Percentiles rank a stretch among this genome's conserved stretches.
Conservation (phyloP, 2,797 vertebrate species). For the Megaceryle alcyon region DNA sequence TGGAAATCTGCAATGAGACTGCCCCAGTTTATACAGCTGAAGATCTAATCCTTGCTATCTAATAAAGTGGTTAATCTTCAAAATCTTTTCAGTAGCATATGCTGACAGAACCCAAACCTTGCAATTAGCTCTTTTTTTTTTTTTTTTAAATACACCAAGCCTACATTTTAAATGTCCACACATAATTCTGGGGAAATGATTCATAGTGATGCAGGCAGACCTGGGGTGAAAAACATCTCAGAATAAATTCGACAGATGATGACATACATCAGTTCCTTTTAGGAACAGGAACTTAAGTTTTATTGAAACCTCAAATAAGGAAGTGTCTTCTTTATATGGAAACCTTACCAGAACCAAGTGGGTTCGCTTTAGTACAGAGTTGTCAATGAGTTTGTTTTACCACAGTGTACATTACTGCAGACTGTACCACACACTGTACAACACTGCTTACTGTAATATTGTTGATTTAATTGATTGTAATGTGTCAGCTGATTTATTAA, state of each 20-base stretch:
- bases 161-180: background rate
- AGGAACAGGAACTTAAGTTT: background rate
- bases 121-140: background rate
- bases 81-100: background rate
- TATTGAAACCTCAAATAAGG: background rate
- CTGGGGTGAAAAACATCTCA: background rate
- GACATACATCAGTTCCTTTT: background rate
- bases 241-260: slow-evolving; percentile 9
- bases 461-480: background rate
- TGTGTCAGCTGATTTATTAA: background rate
- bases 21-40: background rate
- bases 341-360: background rate
- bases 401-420: background rate
- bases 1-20: background rate
- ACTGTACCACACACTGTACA: background rate
- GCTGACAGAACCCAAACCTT: background rate
- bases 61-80: slow-evolving; percentile 6
- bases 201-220: background rate
- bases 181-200: slow-evolving; percentile 30
- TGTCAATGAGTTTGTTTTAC: background rate
- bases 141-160: background rate
- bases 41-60: background rate
- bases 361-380: background rate
- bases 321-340: background rate
- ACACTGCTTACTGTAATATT: background rate